Percentiles rank a stretch among this genome's conserved stretches.
Conservation (phyloP, 2,797 vertebrate genomes). For the Cryptoprocta ferox region DNA sequence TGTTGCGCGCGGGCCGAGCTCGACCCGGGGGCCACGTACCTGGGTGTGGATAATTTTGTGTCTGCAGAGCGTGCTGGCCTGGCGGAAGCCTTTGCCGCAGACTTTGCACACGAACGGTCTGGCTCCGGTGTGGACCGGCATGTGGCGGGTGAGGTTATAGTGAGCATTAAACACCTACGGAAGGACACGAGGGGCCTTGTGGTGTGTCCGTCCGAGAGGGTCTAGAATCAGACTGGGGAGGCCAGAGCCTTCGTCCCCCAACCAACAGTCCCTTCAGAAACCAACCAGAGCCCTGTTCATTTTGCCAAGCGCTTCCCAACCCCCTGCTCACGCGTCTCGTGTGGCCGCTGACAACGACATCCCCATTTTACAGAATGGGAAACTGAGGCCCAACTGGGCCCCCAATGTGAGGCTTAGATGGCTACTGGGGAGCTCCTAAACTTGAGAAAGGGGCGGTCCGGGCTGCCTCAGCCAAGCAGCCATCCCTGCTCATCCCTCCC, state of each 20-base stretch:
- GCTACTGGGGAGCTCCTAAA: not conserved
- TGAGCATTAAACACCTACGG: conserved; percentile 93
- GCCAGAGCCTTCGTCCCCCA: not conserved
- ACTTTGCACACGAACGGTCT: conserved; percentile 94
- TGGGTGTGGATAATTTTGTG: conserved; percentile 95
- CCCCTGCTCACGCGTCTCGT: not conserved
- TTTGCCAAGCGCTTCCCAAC: not conserved
- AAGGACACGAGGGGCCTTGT: conserved; percentile 71
- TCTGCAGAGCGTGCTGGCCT: conserved; percentile 93
- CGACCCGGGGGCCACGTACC: conserved; percentile 85
- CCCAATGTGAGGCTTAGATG: not conserved
- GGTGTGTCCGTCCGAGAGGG: not conserved
- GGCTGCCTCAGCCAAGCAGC: not conserved
- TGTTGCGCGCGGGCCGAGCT: not conserved
- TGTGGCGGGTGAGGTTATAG: conserved; percentile 93
- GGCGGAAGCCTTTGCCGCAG: conserved; percentile 93
- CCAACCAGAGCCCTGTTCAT: not conserved
- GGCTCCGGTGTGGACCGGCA: conserved; percentile 94
- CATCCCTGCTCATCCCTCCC: not conserved
- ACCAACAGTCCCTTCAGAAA: not conserved
- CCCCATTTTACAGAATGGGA: conserved; percentile 69
- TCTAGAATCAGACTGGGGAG: not conserved
- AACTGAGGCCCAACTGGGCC: conserved; percentile 54
- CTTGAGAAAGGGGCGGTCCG: not conserved
- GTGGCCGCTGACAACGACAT: not conserved